Conservation (phyloP, 2,113 vertebrate species). For the Okapia johnstoni region DNA sequence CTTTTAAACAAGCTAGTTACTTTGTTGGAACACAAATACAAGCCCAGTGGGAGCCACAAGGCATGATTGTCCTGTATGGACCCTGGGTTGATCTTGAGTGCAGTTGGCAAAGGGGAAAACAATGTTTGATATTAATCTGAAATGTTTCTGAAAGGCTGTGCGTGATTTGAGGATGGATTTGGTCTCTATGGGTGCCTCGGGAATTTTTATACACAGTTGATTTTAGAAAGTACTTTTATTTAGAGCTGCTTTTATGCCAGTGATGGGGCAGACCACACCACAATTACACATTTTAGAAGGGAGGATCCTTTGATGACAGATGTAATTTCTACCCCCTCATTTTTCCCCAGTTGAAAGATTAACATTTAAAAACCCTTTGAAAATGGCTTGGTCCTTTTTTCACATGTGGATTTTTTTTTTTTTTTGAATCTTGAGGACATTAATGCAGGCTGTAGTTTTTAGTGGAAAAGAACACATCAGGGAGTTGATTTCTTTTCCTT, state of each 20-base stretch:
- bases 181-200: not conserved
- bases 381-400: constrained; percentile 17
- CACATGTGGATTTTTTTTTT: not conserved
- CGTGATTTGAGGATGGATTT: not conserved
- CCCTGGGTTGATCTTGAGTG: not conserved
- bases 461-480: constrained; percentile 15
- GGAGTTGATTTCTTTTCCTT: not conserved
- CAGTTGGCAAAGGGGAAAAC: not conserved
- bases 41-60: not conserved
- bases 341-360: constrained; percentile 56
- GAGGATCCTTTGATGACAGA: constrained; percentile 28
- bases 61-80: not conserved
- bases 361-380: constrained; percentile 46
- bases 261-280: not conserved
- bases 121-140: not conserved
- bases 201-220: constrained; percentile 56
- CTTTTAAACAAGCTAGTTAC: not conserved
- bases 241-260: constrained; percentile 33
- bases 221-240: constrained; percentile 64
- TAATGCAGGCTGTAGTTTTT: constrained; percentile 43
- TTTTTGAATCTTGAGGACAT: constrained; percentile 10
- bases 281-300: constrained; percentile 52
- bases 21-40: not conserved
- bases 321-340: constrained; percentile 27
- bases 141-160: not conserved